Base-by-base conservation (phyloP, 2,888 invertebrate species). In the Abrostola triplasia region DNA sequence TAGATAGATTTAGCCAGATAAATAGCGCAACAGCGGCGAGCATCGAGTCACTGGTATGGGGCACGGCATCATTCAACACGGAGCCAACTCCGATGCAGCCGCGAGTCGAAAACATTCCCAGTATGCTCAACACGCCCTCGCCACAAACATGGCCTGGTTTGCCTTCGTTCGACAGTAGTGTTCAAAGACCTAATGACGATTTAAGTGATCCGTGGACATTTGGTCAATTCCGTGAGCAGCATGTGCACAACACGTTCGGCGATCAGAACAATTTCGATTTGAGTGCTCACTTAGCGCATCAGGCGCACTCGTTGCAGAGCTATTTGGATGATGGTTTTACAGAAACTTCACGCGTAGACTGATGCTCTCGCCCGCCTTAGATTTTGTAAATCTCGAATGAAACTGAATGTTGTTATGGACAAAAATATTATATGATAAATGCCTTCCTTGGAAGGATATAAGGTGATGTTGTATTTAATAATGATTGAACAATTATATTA, bases 141-240 rank as follows among this genome's bases (percentile, higher is more conserved):
- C 86, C 91, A 62, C 91, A 88, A 68, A 77, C 88, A 8, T 92
- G 93, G 92, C 81, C 82, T 66, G 87, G 86, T 56, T 70, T 92
- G 68, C 89, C 92, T 24, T 80, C 89, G n/a, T 92, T 92, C 85
- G 90, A 90, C 49, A 77, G 76, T 62, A 79, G 79, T 70, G 82
- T 82, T 64, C 86, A 90, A 40, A 81, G 90, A 65, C 72, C 83
- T 48, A 82, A 84, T 76, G 89, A 88, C 49, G 85, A 86, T 48
- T 68, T 88, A 53, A 83, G 85, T 72, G 92, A 93, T 68, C 92
- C 92, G 70, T 93, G 93, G 93, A 87, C 88, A 50, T 77, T 93
- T 65, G 91, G 91, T 51, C 92, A 92, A 81, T 93, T 92, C 77
- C 92, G 92, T 70, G 93, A 94, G 68, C 93, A 92, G 67, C 90